Base-by-base conservation (phyloP, 2,113 vertebrate species). In the Cariama cristata region DNA sequence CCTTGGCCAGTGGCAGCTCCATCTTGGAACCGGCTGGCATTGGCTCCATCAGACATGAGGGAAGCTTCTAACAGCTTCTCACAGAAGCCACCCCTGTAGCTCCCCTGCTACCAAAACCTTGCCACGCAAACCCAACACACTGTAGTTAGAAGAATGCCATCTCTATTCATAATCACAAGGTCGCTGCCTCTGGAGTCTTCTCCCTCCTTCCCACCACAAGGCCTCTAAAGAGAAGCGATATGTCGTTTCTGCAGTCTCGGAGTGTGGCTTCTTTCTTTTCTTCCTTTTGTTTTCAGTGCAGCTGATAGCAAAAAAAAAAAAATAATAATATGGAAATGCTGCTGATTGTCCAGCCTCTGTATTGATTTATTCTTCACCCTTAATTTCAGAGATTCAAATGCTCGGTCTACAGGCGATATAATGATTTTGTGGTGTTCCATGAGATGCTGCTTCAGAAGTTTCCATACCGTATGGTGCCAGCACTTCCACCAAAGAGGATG, bases 371-470 rank as follows among this genome's bases (percentile, higher is more conserved):
- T 30, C 22, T 24, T 11, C 8, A 1, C 5, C 14, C 32, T 44
- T 52, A 77, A 0, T 11, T 85, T 8, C 76, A 99, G 99, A 97
- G 98, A 42, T 99, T 99, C 96, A 98, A 98, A 96, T 98, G 99
- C 75, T 99, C 99, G 0, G 99, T 99, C 79, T 99, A 99, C 56
- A 96, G 99, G 16, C 98, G 99, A 27, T 99, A 99, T 83, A 99
- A 99, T 5, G 99, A 99, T 80, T 99, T 99, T 7, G 99, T 99
- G 92, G 99, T 99, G 95, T 99, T 99, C 98, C 99, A 99, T 1
- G 99, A 99, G 96, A 97, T 99, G 94, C 97, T 99, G 96, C 98
- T 99, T 14, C 99, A 99, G 97, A 99, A 98, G 91, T 99, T 99
- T 92, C 98, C 99, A 0, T 99, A 99, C 93, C 99, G 99, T 26